These are phyloP conservation scores for Esox lucius DNA, from an alignment of 2,797 vertebrate genomes.

Conservation along the genomic window DNA sequence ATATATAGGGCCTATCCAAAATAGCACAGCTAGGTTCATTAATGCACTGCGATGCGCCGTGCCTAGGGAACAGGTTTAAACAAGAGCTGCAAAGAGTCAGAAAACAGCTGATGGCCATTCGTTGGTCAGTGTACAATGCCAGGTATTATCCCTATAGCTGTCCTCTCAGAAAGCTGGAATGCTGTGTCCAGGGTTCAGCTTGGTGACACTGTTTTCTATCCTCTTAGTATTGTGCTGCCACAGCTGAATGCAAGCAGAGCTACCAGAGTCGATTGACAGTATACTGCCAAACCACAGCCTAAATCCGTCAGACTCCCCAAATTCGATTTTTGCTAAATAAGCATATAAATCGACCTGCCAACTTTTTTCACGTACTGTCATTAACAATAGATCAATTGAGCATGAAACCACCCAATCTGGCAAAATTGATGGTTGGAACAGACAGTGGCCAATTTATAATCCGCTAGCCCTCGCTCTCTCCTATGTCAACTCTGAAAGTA, in stretches of 20 bases:
- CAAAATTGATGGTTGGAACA: slow-evolving; percentile 18
- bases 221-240: slow-evolving; percentile 58
- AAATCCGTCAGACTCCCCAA: too few relatives aligned
- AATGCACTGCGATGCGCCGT: too few relatives aligned
- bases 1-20: too few relatives aligned
- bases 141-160: neutral
- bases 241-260: neutral
- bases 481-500: neutral
- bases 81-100: too few relatives aligned
- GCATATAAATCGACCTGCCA: too few relatives aligned
- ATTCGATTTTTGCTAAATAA: too few relatives aligned
- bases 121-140: neutral
- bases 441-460: slow-evolving; percentile 58
- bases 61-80: neutral
- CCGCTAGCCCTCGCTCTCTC: slow-evolving; percentile 46
- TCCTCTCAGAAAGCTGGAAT: neutral
- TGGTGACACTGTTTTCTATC: slow-evolving; percentile 43
- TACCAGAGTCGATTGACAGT: too few relatives aligned
- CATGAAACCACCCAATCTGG: too few relatives aligned
- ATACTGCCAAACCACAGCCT: too few relatives aligned
- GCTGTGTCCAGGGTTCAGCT: slow-evolving; percentile 19
- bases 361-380: too few relatives aligned
- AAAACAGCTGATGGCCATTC: neutral
- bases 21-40: too few relatives aligned
- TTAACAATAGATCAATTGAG: too few relatives aligned